Evolutionary conservation across 1,140 invertebrate genomes (phyloP).

Genomic region (Bradysia coprophila): DNA sequence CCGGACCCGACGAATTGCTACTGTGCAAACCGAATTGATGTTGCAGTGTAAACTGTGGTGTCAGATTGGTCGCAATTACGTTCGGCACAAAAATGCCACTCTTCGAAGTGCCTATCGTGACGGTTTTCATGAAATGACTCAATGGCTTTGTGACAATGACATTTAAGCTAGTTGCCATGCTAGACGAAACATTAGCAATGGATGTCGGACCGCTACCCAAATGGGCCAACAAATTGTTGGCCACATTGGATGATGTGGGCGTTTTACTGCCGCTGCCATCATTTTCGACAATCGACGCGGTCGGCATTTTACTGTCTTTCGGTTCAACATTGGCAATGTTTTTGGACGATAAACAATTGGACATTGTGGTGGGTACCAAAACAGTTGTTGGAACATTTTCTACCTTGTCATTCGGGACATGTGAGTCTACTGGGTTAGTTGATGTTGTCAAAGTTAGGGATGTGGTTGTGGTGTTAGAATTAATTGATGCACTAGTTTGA

Average conservation of each 20-base stretch:
- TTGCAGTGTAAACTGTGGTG: conserved; percentile 1
- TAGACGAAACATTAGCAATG: neutral
- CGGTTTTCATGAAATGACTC: conserved; percentile 2
- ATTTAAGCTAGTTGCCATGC: neutral
- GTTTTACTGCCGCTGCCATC: too few relatives aligned
- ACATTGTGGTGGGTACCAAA: neutral
- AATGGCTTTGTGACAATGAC: conserved; percentile 2
- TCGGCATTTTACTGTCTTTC: too few relatives aligned
- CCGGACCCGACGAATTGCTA: conserved; percentile 21
- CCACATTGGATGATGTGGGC: too few relatives aligned
- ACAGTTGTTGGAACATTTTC: neutral
- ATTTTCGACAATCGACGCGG: too few relatives aligned
- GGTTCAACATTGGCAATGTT: too few relatives aligned
- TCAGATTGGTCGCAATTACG: conserved; percentile 3
- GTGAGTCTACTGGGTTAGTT: neutral
- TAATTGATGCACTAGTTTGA: conserved; percentile 1
- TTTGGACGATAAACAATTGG: neutral
- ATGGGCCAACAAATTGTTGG: neutral
- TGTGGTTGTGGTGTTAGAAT: neutral
- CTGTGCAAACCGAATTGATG: conserved; percentile 2
- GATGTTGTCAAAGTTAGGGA: neutral
- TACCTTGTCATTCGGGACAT: neutral
- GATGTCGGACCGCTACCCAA: neutral
- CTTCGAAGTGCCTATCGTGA: neutral
- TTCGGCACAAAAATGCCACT: conserved; percentile 3